Evolutionary conservation across 2,888 invertebrate genomes (phyloP).

Genomic region (Dolichomitus sp.): DNA sequence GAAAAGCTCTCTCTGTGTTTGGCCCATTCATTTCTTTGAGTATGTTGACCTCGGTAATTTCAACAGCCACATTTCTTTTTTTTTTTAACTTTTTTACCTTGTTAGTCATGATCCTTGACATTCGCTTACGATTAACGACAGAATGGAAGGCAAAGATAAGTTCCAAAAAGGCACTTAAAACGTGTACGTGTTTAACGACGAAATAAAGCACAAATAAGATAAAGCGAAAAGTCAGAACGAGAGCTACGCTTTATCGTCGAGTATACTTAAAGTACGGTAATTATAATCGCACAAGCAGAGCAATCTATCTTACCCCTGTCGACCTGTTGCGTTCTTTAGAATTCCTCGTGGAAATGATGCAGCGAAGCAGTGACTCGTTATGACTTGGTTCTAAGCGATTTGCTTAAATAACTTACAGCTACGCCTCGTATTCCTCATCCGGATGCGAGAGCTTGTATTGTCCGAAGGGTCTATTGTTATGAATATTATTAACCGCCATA

Average conservation of each 20-base stretch:
- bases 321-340: slow-evolving; percentile 20
- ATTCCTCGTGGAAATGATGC: neutral
- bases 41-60: neutral
- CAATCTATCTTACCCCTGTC: slow-evolving; percentile 11
- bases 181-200: neutral
- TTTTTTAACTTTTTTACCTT: neutral
- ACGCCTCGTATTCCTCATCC: slow-evolving; percentile 62
- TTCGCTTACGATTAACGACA: neutral
- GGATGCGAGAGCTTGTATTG: slow-evolving; percentile 86
- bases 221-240: neutral
- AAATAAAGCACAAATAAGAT: neutral
- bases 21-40: neutral
- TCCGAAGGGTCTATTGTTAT: slow-evolving; percentile 90
- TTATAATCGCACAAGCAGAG: slow-evolving; percentile 5
- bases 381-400: neutral
- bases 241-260: neutral
- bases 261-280: neutral
- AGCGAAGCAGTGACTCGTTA: neutral
- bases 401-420: neutral
- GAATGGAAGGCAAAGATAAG: too few species aligned
- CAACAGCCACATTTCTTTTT: neutral
- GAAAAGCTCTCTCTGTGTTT: too few species aligned
- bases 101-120: neutral
- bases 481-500: slow-evolving; percentile 89
- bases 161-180: neutral